Base-by-base conservation (phyloP, 2,113 vertebrate genomes). In the Centrocercus urophasianus region DNA sequence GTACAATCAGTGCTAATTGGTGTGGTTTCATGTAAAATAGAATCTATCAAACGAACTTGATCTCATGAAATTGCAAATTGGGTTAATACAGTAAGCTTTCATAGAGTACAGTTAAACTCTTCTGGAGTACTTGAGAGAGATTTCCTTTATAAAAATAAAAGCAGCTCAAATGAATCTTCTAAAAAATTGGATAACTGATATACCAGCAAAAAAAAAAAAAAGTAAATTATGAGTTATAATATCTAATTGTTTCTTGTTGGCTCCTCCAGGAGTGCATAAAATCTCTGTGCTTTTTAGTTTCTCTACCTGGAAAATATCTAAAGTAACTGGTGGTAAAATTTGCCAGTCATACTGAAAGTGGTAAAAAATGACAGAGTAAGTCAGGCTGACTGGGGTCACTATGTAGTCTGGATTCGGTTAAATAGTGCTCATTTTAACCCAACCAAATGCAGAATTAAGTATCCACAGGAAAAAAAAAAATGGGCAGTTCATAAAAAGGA, bases 311-410 rank as follows among this genome's bases (percentile, higher is more conserved):
- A 89, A 89, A 27, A 79, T 11, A 36, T 66, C 54, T 75, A 22
- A 84, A 82, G 48, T 69, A 90, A 79, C 66, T 92, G 71, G 48
- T 61, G 13, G 59, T 38, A 73, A 78, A 89, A 93, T 57, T 88
- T 82, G 17, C 70, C 57, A 60, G 32, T 93, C 54, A n/a, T 45
- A 76, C 6, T 65, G 65, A 79, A 79, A 59, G 30, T 42, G 21
- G n/a, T 72, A 80, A 78, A 57, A 63, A 63, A 94, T 70, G 48
- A 70, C n/a, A 82, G n/a, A 66, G 6, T 60, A 67, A 70, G 54
- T 74, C 20, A 17, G 28, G 15, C 34, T 45, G 45, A 77, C 56
- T 74, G 64, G 56, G 63, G 36, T 54, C 43, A 72, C 38, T 52
- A 16, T 0, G 0, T 65, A 86, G 78, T 24, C 10, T 69, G 52